Conservation (phyloP, 2,888 invertebrate genomes). For the Hypercompe scribonia region DNA sequence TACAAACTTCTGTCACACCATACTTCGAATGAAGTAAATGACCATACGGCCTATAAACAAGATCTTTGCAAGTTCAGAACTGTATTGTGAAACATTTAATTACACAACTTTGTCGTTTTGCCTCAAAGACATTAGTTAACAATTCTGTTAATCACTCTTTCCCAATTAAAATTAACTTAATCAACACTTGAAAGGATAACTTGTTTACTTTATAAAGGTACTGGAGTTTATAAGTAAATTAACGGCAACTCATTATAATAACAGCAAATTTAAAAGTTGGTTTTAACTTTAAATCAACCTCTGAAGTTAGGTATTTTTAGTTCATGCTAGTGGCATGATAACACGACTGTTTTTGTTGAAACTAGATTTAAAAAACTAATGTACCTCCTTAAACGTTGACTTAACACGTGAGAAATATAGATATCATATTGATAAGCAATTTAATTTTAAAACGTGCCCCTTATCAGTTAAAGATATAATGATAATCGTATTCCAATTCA, state of each 20-base stretch:
- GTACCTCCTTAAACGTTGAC: not conserved
- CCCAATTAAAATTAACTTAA: not conserved
- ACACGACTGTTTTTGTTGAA: not conserved
- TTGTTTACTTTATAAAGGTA: not conserved
- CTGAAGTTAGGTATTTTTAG: not conserved
- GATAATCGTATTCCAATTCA: not conserved
- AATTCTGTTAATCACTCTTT: not conserved
- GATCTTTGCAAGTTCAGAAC: not conserved
- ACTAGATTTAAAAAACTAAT: not conserved
- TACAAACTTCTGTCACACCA: not conserved
- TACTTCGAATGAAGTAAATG: not conserved
- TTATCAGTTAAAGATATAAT: conserved; percentile 8
- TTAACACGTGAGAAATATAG: not conserved
- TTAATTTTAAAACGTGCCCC: conserved; percentile 11
- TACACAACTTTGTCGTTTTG: not conserved
- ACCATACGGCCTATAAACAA: not conserved
- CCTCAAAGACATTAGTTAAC: not conserved
- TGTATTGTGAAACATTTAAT: not conserved
- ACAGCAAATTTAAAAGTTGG: not conserved
- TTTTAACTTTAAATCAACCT: not conserved
- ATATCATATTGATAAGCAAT: not conserved
- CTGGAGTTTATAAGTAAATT: not conserved
- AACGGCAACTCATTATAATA: not conserved
- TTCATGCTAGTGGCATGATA: not conserved
- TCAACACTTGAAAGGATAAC: conserved; percentile 1